Conservation (phyloP, 2,888 invertebrate genomes). For the Lithophane semibrunnea region DNA sequence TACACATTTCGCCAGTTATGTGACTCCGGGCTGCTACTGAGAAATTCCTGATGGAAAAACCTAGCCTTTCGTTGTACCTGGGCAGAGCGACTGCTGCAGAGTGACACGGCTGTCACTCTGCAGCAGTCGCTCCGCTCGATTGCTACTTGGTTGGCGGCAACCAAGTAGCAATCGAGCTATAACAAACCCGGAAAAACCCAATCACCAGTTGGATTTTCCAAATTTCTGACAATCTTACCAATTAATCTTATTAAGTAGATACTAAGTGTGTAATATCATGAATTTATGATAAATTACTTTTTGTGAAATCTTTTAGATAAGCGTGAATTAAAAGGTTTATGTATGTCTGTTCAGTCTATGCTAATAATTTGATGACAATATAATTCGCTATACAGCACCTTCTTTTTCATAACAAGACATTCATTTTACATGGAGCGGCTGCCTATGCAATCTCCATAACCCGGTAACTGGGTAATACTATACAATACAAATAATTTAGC, state of each 20-base stretch:
- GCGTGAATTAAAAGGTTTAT: neutral
- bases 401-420: neutral
- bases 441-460: no score
- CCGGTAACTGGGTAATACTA: no score
- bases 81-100: neutral
- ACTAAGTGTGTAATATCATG: neutral
- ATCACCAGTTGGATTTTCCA: slow-evolving; percentile 14
- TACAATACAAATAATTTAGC: no score
- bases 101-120: no score
- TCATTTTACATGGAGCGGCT: no score
- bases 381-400: neutral
- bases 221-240: slow-evolving; percentile 3
- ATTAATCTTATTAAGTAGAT: slow-evolving; percentile 28
- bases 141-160: no score
- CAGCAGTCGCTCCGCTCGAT: no score
- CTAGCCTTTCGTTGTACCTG: no score
- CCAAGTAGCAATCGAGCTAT: neutral
- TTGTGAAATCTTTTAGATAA: neutral
- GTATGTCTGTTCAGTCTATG: neutral
- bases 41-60: neutral
- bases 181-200: slow-evolving; percentile 19
- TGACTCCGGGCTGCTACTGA: neutral
- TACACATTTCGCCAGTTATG: no score
- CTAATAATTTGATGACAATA: neutral
- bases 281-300: neutral